Conservation (phyloP, 2,113 vertebrate species). For the Empidonax alnorum region DNA sequence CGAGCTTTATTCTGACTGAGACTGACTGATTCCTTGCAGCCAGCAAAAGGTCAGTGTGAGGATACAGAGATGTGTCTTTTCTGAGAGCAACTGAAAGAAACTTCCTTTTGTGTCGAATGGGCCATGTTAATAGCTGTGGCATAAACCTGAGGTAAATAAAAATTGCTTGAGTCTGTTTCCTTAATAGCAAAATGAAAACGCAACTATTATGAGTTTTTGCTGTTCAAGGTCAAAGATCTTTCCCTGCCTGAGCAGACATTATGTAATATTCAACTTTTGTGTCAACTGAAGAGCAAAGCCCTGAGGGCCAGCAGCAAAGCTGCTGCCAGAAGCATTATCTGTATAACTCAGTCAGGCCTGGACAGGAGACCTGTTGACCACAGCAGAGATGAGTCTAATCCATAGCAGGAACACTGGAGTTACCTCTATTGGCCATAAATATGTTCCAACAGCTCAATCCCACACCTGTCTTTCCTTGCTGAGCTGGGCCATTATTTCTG, state of each 20-base stretch:
- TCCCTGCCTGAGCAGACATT: background rate
- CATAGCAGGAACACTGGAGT: background rate
- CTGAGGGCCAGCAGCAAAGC: background rate
- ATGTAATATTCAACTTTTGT: background rate
- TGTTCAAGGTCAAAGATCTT: background rate
- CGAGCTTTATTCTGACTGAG: background rate
- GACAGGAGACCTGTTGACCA: background rate
- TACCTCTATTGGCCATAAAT: background rate
- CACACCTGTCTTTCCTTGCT: background rate
- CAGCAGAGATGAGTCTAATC: background rate
- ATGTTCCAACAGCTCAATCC: background rate
- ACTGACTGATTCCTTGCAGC: background rate
- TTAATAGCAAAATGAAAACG: conserved; percentile 28
- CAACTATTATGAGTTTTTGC: background rate
- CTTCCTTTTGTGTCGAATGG: background rate
- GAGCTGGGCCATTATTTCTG: background rate
- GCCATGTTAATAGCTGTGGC: background rate
- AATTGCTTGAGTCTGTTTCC: background rate
- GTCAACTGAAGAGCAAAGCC: background rate
- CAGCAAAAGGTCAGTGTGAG: conserved; percentile 5
- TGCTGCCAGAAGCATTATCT: background rate
- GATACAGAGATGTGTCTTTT: background rate
- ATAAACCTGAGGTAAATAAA: background rate
- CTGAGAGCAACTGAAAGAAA: background rate
- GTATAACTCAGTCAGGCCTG: background rate